Evolutionary conservation across 37 sponge, comb jelly and placozoan species (phyloP), one percentile per base, ranked within the genome.

Genomic region (Haliclona indistincta): DNA sequence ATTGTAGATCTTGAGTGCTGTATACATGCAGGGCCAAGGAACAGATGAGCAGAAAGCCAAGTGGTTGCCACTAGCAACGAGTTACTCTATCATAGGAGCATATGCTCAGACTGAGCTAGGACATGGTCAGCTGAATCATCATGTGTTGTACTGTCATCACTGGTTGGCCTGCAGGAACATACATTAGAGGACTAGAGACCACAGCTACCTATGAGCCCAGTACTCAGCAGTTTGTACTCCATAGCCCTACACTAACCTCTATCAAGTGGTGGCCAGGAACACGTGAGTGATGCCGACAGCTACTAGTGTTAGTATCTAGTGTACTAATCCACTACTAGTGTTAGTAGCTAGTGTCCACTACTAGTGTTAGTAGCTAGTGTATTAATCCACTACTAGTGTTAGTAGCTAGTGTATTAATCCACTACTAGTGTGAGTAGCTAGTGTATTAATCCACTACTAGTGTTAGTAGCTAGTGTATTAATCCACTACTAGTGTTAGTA

Each of bases 31-130:
- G 86, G 75, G 81, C 20, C 94, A 92, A 29, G 96, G 86, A 22
- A 84, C 94, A 1, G 79, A 84, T 13, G 93, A 95, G 35, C 96
- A 95, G 62, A 69, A 81, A 63, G 68, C 71, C 53, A 88, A 81
- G 40, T 95, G 96, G 96, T 64, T 95, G 20, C 79, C 81, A n/a
- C 80, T 62, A 26, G 89, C 93, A 11, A 61, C 15, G 35, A 70
- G 85, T 52, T 82, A 77, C 74, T 64, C 76, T 26, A 84, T 95
- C 53, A 83, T 95, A 51, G 96, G 96, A 38, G 79, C 86, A 19
- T 95, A 95, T 78, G 96, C 96, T 0, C 96, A 95, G 81, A 95
- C 96, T 22, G 96, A 95, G 85, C 52, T 95, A 55, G 93, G 96
- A 25, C 96, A 95, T 81, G 96, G 96, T 93, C 47, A 40, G 84